Evolutionary conservation across 2,797 vertebrate genomes (phyloP), one percentile per base, ranked within the genome.

Genomic region (Pampus argenteus): DNA sequence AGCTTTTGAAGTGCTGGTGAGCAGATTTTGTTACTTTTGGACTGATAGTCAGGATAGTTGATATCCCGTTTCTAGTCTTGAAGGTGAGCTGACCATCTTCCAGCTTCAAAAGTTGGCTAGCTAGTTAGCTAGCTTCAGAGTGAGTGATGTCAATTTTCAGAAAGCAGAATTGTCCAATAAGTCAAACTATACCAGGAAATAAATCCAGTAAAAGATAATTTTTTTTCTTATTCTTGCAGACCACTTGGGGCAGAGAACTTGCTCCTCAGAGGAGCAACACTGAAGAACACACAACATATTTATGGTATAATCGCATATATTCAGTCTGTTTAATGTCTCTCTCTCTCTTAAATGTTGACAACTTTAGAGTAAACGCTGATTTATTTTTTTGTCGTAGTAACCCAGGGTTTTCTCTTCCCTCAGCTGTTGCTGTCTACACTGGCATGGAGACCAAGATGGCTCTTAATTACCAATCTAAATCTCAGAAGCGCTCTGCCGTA

Each of bases 401-500:
- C 61, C 34, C 13, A 0, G 7, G 38, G 17, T 76, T 72, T 64
- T 80, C 18, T 84, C 26, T 71, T 56, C 20, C 5, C 50, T 73
- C 82, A 99, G 98, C 96, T 84, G 97, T 98, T 72, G 97, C 97
- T 22, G 94, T 99, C 86, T 99, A 99, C 90, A 99, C 98, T 0
- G 98, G 98, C 81, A 99, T 99, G 98, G 98, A 99, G 82, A 98
- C 97, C 67, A 99, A 99, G 94, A 99, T 99, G 98, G 97, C 98
- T 0, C 93, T 99, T 66, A 99, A 99, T 88, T 99, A 99, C 75
- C 98, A 99, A 71, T 96, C 97, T n/a, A 99, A 99, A 89, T 98
- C 98, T 81, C 98, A 99, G 94, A 99, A 99, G 84, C 95, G 98
- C 49, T 99, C 98, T 11, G 98, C 97, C 74, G 98, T 99, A 25